A percentile compares a stretch with the other conserved stretches of the same genome.
Evolutionary conservation across 2,888 invertebrate genomes (phyloP).

Genomic region (Pristionchus exspectatus): DNA sequence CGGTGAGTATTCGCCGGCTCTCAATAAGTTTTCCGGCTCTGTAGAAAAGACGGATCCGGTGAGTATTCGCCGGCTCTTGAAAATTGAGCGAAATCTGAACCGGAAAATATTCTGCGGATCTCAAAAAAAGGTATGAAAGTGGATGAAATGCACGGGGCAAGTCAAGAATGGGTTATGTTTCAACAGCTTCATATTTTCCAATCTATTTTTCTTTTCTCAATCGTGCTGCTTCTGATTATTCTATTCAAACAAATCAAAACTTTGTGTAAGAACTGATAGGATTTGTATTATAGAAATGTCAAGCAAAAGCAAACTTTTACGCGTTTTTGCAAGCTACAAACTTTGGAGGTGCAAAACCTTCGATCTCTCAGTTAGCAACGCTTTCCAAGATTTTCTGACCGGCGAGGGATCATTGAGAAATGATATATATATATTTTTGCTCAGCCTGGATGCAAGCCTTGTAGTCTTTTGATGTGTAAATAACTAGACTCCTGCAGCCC

Average conservation of each 20-base stretch:
- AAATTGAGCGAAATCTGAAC: too few relatives aligned
- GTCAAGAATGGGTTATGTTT: background rate
- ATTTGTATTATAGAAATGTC: too few relatives aligned
- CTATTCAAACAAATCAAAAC: too few relatives aligned
- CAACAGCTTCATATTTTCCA: too few relatives aligned
- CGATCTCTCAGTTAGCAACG: too few relatives aligned
- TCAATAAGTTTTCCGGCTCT: background rate
- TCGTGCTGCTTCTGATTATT: too few relatives aligned
- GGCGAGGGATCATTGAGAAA: background rate
- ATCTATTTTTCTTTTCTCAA: too few relatives aligned
- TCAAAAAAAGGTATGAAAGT: too few relatives aligned
- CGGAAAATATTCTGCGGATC: too few relatives aligned
- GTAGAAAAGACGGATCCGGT: conserved; percentile 70
- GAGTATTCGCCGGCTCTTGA: background rate
- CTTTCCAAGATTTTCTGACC: background rate
- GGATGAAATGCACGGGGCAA: too few relatives aligned
- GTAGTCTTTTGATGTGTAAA: background rate
- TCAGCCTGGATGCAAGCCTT: background rate
- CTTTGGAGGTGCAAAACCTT: too few relatives aligned
- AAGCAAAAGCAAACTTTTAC: background rate
- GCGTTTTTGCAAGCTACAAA: background rate
- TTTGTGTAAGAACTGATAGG: too few relatives aligned
- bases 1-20: conserved; percentile 55
- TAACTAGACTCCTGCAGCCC: background rate
- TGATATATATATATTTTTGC: background rate